Evolutionary conservation across 2,888 invertebrate genomes (phyloP), one percentile per base, ranked within the genome.

Genomic region (Callimorpha dominula): DNA sequence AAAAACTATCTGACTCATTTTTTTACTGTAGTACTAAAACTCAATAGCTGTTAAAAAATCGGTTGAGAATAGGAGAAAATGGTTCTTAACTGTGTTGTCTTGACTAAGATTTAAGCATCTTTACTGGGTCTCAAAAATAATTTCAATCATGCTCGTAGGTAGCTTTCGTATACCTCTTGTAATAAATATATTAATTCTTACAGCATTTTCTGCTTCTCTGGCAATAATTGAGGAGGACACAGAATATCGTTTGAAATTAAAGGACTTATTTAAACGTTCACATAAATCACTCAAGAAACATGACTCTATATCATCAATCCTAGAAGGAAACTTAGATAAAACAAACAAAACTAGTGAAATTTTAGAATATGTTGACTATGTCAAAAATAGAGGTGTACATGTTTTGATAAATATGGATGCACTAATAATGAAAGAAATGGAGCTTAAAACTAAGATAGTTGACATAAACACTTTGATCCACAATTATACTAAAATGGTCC

Each of bases 311-410:
- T 42, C 66, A 1, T n/a, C 54, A n/a, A 67, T 54, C 4, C n/a
- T 67, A 8, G 54, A 54, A 14, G 67, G 14, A 54, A 42, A 54
- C 52, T 54, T n/a, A 14, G 43, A 67, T 1, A 15, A 49, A 50
- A 42, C 54, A 4, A 54, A 20, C 11, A 42, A 42, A 42, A 54
- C 54, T 17, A 67, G 14, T 14, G 67, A 67, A n/a, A 42, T 54
- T 0, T 12, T 14, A 54, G 54, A 67, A 67, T 67, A 67, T 20
- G 67, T 67, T 14, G 67, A 67, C 12, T 54, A 67, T 54, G 54
- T 54, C 14, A 67, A 54, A n/a, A 14, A 43, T 3, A 67, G 42
- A 67, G 67, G 54, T 67, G 14, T 14, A n/a, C 40, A 17, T n/a
- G 17, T 67, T 14, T 54, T 67, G 4, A 57, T 31, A 40, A 20